Percentiles rank a stretch among this genome's conserved stretches.
Conservation (phyloP, 2,888 invertebrate species). For the Meliscaeva auricollis region DNA sequence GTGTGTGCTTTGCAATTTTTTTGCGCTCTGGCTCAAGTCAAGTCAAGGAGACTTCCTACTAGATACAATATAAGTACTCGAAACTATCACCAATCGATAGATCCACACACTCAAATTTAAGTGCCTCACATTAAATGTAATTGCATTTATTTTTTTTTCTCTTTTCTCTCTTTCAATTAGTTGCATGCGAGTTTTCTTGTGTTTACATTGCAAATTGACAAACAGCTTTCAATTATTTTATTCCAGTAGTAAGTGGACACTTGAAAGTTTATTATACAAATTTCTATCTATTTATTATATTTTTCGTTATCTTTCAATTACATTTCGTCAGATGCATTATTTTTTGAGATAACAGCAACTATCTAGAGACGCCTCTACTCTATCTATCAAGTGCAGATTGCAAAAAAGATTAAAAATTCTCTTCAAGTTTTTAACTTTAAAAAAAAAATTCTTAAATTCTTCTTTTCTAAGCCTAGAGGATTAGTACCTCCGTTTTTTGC, state of each 20-base stretch:
- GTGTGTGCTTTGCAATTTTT: conserved; percentile 9
- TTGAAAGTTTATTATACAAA: conserved; percentile 5
- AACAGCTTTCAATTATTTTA: conserved; percentile 51
- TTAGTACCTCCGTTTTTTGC: background rate
- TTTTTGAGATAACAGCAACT: conserved; percentile 2
- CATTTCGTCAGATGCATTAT: background rate
- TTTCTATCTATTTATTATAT: background rate
- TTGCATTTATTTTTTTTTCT: conserved; percentile 23
- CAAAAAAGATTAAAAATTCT: conserved; percentile 26
- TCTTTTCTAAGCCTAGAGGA: background rate
- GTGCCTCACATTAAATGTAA: conserved; percentile 42
- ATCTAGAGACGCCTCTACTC: no score
- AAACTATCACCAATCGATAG: conserved; percentile 36
- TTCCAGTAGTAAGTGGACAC: conserved; percentile 53
- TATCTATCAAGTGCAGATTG: conserved; percentile 1
- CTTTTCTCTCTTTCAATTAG: conserved; percentile 34
- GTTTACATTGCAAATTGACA: conserved; percentile 42
- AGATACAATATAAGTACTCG: conserved; percentile 10
- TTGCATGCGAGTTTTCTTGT: conserved; percentile 34
- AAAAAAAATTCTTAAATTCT: conserved; percentile 17
- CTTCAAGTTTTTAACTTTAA: conserved; percentile 16
- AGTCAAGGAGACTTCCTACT: conserved; percentile 25
- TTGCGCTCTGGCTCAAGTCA: background rate
- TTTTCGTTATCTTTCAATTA: conserved; percentile 2
- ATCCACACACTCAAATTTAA: conserved; percentile 30